A percentile compares a stretch with the other conserved stretches of the same genome.
These are phyloP conservation scores for Pollenia labialis DNA, from an alignment of 2,888 invertebrate genomes.

Conservation along the genomic window DNA sequence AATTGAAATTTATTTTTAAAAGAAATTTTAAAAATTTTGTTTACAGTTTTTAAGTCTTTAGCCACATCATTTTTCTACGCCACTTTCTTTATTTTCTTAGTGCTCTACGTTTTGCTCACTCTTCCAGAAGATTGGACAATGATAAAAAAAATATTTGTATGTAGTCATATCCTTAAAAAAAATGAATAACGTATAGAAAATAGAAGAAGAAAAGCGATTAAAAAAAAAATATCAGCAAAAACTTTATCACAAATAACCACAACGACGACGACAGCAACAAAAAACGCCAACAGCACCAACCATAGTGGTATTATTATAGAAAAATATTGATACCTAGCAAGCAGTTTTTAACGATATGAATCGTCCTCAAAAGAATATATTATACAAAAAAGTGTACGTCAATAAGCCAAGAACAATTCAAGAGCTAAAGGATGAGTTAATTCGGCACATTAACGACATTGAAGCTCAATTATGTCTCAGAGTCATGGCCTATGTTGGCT, in stretches of 20 bases:
- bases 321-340: too few relatives aligned
- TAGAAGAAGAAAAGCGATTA: neutral
- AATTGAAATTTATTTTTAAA: constrained; percentile 25
- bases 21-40: neutral
- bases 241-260: neutral
- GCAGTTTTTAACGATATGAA: too few relatives aligned
- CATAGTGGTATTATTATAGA: neutral
- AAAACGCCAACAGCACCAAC: neutral
- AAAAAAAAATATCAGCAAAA: constrained; percentile 23
- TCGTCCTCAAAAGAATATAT: too few relatives aligned
- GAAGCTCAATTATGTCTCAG: too few relatives aligned
- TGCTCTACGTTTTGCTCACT: constrained; percentile 40
- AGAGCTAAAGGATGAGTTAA: too few relatives aligned
- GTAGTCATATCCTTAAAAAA: constrained; percentile 32
- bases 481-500: too few relatives aligned
- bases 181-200: constrained; percentile 6
- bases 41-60: neutral
- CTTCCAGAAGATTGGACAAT: constrained; percentile 69
- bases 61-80: neutral
- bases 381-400: too few relatives aligned
- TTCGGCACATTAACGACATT: too few relatives aligned
- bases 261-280: neutral
- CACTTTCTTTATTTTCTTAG: constrained; percentile 1
- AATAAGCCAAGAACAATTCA: too few relatives aligned
- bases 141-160: constrained; percentile 58